Conservation (phyloP, 2,113 vertebrate species). For the Python bivittatus region DNA sequence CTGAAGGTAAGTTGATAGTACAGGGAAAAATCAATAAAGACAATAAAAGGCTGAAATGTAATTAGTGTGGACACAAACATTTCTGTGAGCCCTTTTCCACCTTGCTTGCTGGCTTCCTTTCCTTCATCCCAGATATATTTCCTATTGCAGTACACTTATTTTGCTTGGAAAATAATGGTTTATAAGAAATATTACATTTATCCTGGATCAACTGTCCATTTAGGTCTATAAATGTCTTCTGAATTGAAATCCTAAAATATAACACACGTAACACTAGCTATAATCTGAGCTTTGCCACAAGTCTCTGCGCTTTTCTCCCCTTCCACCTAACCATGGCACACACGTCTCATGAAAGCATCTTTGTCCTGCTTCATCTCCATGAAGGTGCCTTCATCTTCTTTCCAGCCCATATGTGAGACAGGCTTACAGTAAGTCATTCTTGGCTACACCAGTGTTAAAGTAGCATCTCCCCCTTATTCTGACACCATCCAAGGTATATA, state of each 20-base stretch:
- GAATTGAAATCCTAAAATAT: not conserved
- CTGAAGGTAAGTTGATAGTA: rapidly evolving
- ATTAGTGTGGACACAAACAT: not conserved
- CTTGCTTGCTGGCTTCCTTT: not conserved
- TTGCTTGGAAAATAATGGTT: not conserved
- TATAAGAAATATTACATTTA: not conserved
- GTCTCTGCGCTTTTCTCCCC: not conserved
- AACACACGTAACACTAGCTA: not conserved
- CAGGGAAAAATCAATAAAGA: not conserved
- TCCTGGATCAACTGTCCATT: not conserved
- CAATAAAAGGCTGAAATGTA: not conserved
- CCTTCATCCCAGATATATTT: not conserved
- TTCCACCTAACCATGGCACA: not conserved
- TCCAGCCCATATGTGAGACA: not conserved
- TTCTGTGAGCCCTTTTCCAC: not conserved
- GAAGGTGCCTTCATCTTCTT: not conserved
- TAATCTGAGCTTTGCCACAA: not conserved
- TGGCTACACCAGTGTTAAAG: not conserved
- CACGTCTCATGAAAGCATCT: not conserved
- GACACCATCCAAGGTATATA: not conserved
- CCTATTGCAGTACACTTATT: not conserved
- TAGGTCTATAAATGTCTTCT: not conserved
- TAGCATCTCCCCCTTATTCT: not conserved
- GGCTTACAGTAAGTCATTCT: not conserved
- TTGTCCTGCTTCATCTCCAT: not conserved